These are phyloP conservation scores for Agrotis exclamationis DNA, from an alignment of 2,888 invertebrate species.

Conservation along the genomic window DNA sequence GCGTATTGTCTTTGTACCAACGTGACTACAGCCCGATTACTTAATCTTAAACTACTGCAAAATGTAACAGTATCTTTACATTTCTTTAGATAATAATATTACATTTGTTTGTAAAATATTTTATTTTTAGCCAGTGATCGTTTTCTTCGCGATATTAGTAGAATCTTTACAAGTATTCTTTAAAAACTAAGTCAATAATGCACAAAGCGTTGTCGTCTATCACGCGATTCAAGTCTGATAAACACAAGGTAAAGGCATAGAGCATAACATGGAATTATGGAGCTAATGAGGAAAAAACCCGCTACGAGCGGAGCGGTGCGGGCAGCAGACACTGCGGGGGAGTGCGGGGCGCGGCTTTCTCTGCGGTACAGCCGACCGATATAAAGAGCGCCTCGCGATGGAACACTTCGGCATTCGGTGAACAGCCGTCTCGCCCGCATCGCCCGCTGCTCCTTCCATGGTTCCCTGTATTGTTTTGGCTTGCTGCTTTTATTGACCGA, in stretches of 20 bases:
- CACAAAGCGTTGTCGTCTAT: slow-evolving; percentile 74
- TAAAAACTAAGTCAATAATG: slow-evolving; percentile 70
- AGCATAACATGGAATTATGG: slow-evolving; percentile 85
- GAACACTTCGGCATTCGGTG: slow-evolving; percentile 90
- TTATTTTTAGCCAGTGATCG: slow-evolving; percentile 32
- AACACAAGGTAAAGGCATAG: slow-evolving; percentile 83
- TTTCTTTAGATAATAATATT: slow-evolving; percentile 20
- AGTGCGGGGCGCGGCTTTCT: slow-evolving; percentile 90
- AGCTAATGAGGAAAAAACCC: slow-evolving; percentile 91
- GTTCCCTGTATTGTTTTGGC: slow-evolving; percentile 78
- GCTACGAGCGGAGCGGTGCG: slow-evolving; percentile 81
- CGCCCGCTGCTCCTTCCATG: slow-evolving; percentile 80
- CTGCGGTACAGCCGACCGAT: slow-evolving; percentile 85
- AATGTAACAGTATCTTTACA: slow-evolving; percentile 27
- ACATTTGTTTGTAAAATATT: slow-evolving; percentile 24
- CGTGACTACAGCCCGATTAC: slow-evolving; percentile 15
- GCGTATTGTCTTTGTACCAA: slow-evolving; percentile 14
- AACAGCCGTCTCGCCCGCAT: slow-evolving; percentile 90
- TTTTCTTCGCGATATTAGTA: slow-evolving; percentile 29
- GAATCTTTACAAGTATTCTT: slow-evolving; percentile 47
- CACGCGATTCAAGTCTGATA: slow-evolving; percentile 84
- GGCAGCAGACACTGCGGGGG: slow-evolving; percentile 80
- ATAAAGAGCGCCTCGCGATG: slow-evolving; percentile 89
- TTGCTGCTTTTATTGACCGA: slow-evolving; percentile 78
- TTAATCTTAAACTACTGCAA: slow-evolving; percentile 9